These are phyloP conservation scores for Phylloscopus trochiloides DNA, from an alignment of 2,113 vertebrate species.

Conservation along the genomic window DNA sequence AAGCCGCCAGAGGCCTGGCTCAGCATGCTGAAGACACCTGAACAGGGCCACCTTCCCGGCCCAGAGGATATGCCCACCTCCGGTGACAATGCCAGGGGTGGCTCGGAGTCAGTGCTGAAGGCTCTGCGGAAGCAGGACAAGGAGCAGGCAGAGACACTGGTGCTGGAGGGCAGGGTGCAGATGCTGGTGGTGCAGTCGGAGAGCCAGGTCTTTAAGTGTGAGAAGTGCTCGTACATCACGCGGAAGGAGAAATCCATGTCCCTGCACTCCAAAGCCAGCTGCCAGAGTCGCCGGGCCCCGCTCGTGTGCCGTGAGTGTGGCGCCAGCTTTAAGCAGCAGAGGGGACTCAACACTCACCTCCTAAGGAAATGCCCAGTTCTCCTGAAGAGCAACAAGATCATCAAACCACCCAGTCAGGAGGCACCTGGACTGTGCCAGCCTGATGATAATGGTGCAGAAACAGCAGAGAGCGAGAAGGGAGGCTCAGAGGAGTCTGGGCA, in stretches of 20 bases:
- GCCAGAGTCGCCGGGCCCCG: constrained; percentile 69
- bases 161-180: constrained; percentile 90
- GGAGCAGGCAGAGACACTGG: constrained; percentile 85
- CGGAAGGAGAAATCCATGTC: constrained; percentile 79
- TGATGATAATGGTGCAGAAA: not conserved
- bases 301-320: constrained; percentile 81
- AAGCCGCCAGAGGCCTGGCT: constrained; percentile 27
- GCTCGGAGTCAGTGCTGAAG: constrained; percentile 74
- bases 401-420: not conserved
- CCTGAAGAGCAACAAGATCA: constrained; percentile 68
- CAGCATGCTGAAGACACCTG: not conserved
- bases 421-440: not conserved
- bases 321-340: constrained; percentile 86
- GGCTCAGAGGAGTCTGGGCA: not conserved
- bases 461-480: not conserved
- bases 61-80: not conserved
- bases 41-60: not conserved
- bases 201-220: constrained; percentile 76
- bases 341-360: constrained; percentile 85
- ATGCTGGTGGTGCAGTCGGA: constrained; percentile 87
- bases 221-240: constrained; percentile 82
- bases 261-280: constrained; percentile 78
- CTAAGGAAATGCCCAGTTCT: constrained; percentile 81
- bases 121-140: constrained; percentile 86
- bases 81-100: not conserved